These are phyloP conservation scores for Cacoxenus indagator DNA, from an alignment of 2,888 invertebrate species.

Conservation along the genomic window DNA sequence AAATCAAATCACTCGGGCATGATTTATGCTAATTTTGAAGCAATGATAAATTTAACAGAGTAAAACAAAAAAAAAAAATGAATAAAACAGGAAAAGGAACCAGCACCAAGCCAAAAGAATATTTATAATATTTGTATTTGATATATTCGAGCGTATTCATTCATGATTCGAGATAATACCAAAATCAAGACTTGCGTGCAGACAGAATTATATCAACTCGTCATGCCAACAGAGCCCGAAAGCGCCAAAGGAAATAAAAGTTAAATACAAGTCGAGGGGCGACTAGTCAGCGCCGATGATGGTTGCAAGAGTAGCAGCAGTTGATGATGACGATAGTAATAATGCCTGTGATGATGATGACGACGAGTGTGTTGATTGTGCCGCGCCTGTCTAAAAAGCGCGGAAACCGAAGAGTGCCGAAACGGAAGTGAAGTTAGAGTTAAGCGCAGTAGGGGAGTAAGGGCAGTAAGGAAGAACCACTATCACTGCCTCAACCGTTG, in stretches of 20 bases:
- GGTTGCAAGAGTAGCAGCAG: constrained; percentile 45
- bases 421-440: constrained; percentile 33
- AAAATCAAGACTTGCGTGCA: constrained; percentile 54
- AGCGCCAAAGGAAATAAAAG: constrained; percentile 44
- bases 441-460: not conserved
- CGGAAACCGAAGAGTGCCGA: constrained; percentile 7
- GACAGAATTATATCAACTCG: constrained; percentile 47
- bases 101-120: constrained; percentile 38
- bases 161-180: constrained; percentile 35
- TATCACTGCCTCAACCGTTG: constrained; percentile 38
- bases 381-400: too few species aligned
- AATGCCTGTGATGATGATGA: constrained; percentile 29
- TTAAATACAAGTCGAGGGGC: constrained; percentile 14
- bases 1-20: not conserved
- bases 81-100: not conserved
- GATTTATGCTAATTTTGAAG: constrained; percentile 2
- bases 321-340: constrained; percentile 32
- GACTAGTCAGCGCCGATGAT: constrained; percentile 31
- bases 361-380: constrained; percentile 27
- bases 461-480: constrained; percentile 11
- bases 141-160: constrained; percentile 29
- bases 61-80: constrained; percentile 35
- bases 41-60: constrained; percentile 40
- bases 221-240: not conserved
- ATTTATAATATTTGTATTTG: constrained; percentile 39